Base-by-base conservation (phyloP, 2,888 invertebrate genomes). In the Drosophila aldrichi region DNA sequence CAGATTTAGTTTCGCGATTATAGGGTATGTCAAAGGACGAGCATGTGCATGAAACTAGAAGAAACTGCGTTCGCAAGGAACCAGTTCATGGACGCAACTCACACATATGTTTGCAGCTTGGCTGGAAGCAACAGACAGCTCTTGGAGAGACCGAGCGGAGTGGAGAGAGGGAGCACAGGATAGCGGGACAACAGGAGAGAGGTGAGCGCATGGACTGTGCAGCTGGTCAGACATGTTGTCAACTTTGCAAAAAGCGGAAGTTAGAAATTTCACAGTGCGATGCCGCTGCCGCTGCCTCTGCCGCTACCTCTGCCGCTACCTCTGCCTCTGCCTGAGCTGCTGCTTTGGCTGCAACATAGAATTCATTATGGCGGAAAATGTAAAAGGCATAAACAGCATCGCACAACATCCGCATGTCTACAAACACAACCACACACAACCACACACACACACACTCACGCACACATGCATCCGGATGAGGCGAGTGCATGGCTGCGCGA, bases 171-270 rank as follows among this genome's bases (percentile, higher is more conserved):
- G 25, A 41, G 20, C 32, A 16, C 8, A 8, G 22, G 38, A n/a
- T 25, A 1, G 46, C n/a, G 44, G 2, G 32, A 32, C 3, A 9
- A 10, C 16, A 6, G 18, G 18, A 18, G 41, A 1, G 48, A 25
- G 62, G 2, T 18, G 49, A n/a, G 12, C 18, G 51, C 36, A 54
- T 29, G 40, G 38, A 9, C n/a, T n/a, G 25, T 55, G 57, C 43
- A 57, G 67, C 48, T 57, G 80, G 69, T 58, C 66, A 69, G 84
- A 79, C 84, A 89, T 79, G 89, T 81, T 84, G 84, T 87, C 84
- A 89, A 84, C 77, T 89, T 81, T 81, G 74, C 84, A 84, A 88
- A 86, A 88, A 84, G 80, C 85, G 85, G 85, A 86, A 86, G 89
- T 80, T 80, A 51, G 67, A 84, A 88, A 86, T 86, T 89, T 88